Base-by-base conservation (phyloP, 1,140 invertebrate species). In the Drosophila truncata region DNA sequence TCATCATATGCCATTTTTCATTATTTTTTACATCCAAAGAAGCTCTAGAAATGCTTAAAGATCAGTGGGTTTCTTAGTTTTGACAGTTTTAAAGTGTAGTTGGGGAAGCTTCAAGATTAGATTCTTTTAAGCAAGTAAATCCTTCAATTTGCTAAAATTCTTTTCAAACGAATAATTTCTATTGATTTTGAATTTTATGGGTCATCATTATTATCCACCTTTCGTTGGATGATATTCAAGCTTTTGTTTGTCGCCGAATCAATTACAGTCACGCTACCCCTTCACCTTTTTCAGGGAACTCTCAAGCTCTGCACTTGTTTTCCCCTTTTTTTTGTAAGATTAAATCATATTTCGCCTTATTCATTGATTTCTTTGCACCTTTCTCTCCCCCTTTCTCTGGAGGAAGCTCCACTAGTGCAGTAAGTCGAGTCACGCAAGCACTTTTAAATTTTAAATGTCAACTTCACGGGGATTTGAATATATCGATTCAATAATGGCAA, bases 401-500 rank as follows among this genome's bases (percentile, higher is more conserved):
- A 23, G 47, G 66, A 70, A 70, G 66, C 66, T 54, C 31, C 14
- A 70, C 29, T 18, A 70, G 63, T 67, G 63, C 62, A 18, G 33
- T 31, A 35, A 55, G 33, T 37, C 20, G 20, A 66, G 47, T 66
- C 66, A 70, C 66, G 66, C 66, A 47, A 70, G 18, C 47, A 10
- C 23, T 14, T 49, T 50, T 39, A 54, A 55, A 55, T 46, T 78
- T 78, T 78, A 78, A 78, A 74, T 73, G 82, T 57, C 66, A 72
- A 65, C 39, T 72, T 59, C 23, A 55, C 9, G 18, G 35, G 42
- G 47, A 75, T 80, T 76, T 70, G 60, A 75, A 50, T 69, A 65
- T 87, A 88, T 87, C 60, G 84, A 87, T 87, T 80, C 69, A 87
- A 88, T 84, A 87, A 83, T 61, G 31, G 61, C 55, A 59, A 23